Evolutionary conservation across 2,888 invertebrate species (phyloP).

Genomic region (Ceraclea dissimilis): DNA sequence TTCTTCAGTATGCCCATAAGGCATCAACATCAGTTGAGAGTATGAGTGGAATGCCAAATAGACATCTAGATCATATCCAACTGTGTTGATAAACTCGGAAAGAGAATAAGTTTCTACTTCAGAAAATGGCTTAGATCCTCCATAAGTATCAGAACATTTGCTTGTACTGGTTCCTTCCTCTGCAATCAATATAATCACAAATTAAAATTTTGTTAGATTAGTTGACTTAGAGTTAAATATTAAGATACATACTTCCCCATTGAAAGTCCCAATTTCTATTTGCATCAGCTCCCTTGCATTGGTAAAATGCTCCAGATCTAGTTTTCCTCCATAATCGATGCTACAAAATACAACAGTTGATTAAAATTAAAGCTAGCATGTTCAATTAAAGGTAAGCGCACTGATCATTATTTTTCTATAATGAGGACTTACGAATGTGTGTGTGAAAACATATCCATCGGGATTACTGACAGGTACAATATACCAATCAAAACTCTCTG

Average conservation of each 20-base stretch:
- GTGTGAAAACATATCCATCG: conserved; percentile 64
- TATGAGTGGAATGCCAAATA: conserved; percentile 53
- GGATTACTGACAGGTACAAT: conserved; percentile 66
- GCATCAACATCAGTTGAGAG: conserved; percentile 46
- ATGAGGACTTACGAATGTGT: conserved; percentile 46
- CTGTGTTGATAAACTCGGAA: conserved; percentile 32
- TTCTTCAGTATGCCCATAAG: conserved; percentile 39
- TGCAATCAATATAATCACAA: conserved; percentile 26
- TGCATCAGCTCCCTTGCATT: conserved; percentile 41
- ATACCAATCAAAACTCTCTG: conserved; percentile 66
- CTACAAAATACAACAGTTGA: conserved; percentile 37
- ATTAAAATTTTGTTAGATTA: too few relatives aligned
- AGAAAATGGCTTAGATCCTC: conserved; percentile 46
- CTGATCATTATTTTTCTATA: too few relatives aligned
- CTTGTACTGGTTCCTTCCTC: conserved; percentile 38
- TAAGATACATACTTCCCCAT: conserved; percentile 32
- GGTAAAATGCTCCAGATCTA: conserved; percentile 31
- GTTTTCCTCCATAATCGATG: conserved; percentile 68
- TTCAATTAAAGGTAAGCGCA: too few relatives aligned
- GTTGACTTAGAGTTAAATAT: too few relatives aligned
- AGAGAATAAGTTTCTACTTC: conserved; percentile 48
- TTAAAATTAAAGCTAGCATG: too few relatives aligned
- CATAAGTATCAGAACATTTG: conserved; percentile 46
- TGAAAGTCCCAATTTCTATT: conserved; percentile 48
- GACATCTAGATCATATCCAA: conserved; percentile 36